phyloP scores from a whole-genome alignment of 92 coral and sea anemone genomes.

The Micromussa lordhowensis region DNA sequence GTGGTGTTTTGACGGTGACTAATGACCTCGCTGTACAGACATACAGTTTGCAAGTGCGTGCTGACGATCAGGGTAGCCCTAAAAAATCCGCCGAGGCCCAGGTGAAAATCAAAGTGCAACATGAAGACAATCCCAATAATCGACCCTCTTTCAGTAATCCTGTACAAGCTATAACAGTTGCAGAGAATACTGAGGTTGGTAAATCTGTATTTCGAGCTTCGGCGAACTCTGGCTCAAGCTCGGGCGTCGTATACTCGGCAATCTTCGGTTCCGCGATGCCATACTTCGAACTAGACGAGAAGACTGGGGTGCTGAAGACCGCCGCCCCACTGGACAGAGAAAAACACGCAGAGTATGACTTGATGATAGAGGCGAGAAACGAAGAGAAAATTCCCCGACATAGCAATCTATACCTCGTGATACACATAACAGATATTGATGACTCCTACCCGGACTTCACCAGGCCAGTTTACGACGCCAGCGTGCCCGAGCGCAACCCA shows the following conservation, averaged over 20 bases:
- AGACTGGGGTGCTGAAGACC: constrained; percentile 73
- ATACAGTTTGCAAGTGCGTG: constrained; percentile 58
- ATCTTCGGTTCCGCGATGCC: constrained; percentile 70
- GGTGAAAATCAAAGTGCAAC: constrained; percentile 65
- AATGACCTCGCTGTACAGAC: constrained; percentile 56
- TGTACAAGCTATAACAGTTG: constrained; percentile 35
- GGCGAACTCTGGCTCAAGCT: constrained; percentile 67
- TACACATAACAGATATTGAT: constrained; percentile 64
- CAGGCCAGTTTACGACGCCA: constrained; percentile 59
- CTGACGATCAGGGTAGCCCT: constrained; percentile 78
- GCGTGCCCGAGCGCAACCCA: constrained; percentile 79
- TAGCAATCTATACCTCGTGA: constrained; percentile 55
- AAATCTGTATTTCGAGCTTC: constrained; percentile 59
- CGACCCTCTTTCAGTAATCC: constrained; percentile 65
- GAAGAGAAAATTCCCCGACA: constrained; percentile 58
- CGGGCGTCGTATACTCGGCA: constrained; percentile 66
- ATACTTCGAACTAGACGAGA: constrained; percentile 62
- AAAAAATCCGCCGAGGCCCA: constrained; percentile 37
- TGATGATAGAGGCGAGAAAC: constrained; percentile 74
- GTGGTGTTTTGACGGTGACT: constrained; percentile 79
- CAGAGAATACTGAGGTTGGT: constrained; percentile 55
- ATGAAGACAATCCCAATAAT: constrained; percentile 64
- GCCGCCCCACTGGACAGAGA: constrained; percentile 72
- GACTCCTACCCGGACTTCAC: constrained; percentile 76
- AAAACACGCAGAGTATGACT: constrained; percentile 56